Evolutionary conservation across 2,888 invertebrate species (phyloP), one percentile per base, ranked within the genome.

Genomic region (Onchidella celtica): DNA sequence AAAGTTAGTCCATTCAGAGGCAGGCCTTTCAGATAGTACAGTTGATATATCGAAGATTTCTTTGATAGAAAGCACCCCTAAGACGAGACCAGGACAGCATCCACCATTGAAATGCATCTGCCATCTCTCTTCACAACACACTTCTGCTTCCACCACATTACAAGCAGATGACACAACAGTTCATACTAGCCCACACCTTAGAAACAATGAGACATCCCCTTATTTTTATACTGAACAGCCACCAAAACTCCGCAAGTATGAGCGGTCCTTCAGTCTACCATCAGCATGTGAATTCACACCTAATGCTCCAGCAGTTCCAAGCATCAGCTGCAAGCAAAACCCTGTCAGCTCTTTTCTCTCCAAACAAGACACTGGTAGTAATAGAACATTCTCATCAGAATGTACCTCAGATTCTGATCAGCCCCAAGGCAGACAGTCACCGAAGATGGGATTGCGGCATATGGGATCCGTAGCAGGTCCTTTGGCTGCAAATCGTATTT

Each of bases 11-110:
- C 34, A 11, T 57, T 0, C 27, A 0, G 1, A 47, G 47, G 2
- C 27, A 55, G 70, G 47, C 57, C n/a, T 27, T 24, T 9, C 9
- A 14, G 38, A 73, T 36, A 73, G 61, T 17, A 2, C 34, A n/a
- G 57, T 73, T 36, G 61, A 73, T 17, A 61, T 73, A 24, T 73
- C 73, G 36, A 73, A 73, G 36, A 57, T 73, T 27, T 73, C 73
- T 36, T 24, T 59, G 11, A 73, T 73, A 59, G 27, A 73, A 24
- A 38, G 36, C 24, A 38, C 36, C 11, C 29, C 70, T 21, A 11
- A 70, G 24, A 27, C 3, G 17, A 47, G 47, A 17, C 47, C 47
- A 11, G 47, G 6, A 6, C 47, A 47, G 17, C 47, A 47, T 47
- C 17, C 47, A 11, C 47, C 47, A 11, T 47, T 47, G 47, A 47